A percentile compares a stretch with the other conserved stretches of the same genome.
These are phyloP conservation scores for Andinoacara biseriatus DNA, from an alignment of 2,113 vertebrate species.

Conservation along the genomic window DNA sequence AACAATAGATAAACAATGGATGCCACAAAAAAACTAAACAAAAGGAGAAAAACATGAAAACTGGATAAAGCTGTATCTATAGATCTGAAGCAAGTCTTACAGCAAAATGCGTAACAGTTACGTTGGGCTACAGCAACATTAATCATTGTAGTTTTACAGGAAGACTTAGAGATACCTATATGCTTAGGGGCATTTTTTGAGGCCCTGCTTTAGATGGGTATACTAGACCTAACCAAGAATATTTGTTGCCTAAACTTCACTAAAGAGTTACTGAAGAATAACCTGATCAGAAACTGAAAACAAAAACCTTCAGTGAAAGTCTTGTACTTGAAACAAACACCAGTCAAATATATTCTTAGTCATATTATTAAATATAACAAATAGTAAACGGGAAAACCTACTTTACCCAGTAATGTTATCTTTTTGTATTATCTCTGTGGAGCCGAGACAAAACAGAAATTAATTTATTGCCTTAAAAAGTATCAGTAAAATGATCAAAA, in stretches of 20 bases:
- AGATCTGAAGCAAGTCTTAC: background rate
- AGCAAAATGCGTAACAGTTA: background rate
- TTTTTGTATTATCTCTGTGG: background rate
- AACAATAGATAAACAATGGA: background rate
- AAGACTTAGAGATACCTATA: background rate
- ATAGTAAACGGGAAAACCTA: background rate
- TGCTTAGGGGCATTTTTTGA: no score
- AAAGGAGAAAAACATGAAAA: background rate
- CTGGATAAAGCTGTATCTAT: background rate
- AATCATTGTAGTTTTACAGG: background rate
- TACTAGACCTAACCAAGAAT: no score
- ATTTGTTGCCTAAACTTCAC: no score
- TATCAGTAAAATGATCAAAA: constrained; percentile 1
- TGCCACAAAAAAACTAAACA: no score
- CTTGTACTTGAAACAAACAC: no score
- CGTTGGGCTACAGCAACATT: background rate
- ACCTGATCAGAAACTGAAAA: no score
- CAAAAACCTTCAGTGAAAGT: no score
- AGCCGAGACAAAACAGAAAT: background rate
- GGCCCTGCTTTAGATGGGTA: no score
- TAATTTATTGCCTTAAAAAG: background rate
- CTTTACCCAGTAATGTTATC: rapidly evolving
- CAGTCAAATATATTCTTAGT: no score
- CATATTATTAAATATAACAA: background rate
- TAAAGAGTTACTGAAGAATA: no score